phyloP scores from a whole-genome alignment of 1,140 invertebrate species.

The Helicoverpa zea region DNA sequence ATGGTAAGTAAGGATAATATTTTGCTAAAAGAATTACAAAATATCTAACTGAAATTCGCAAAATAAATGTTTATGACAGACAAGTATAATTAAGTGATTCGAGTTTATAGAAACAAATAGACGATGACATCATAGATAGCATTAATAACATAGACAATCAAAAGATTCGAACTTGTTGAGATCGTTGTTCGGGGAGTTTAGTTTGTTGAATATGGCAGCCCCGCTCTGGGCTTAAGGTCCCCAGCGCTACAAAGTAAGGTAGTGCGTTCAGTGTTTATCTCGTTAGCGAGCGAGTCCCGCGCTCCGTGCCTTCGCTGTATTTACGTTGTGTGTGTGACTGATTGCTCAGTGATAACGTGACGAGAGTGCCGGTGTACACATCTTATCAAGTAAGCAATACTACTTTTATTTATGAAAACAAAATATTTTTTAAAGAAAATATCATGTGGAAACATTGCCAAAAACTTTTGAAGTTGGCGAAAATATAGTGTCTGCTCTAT shows the following conservation, averaged over 20 bases:
- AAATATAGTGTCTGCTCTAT: conserved; percentile 18
- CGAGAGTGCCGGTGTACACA: conserved; percentile 54
- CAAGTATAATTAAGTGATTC: too few species aligned
- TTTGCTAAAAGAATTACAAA: too few species aligned
- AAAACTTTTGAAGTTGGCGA: conserved; percentile 33
- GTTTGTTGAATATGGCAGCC: conserved; percentile 60
- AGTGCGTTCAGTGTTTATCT: conserved; percentile 61
- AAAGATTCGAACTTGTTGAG: background rate
- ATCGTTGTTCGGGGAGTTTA: conserved; percentile 45
- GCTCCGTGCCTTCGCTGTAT: conserved; percentile 48
- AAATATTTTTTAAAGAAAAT: conserved; percentile 16
- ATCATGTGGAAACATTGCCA: conserved; percentile 6
- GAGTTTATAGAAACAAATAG: background rate
- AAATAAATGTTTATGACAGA: too few species aligned
- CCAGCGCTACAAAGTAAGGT: conserved; percentile 41
- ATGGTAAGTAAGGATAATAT: background rate
- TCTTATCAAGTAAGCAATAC: conserved; percentile 57
- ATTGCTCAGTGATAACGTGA: conserved; percentile 64
- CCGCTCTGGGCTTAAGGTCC: conserved; percentile 46
- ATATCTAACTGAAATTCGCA: too few species aligned
- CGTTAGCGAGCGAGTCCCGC: conserved; percentile 49
- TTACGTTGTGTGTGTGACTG: conserved; percentile 55
- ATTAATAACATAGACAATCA: background rate
- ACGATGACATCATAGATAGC: background rate
- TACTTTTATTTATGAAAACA: background rate